Evolutionary conservation across 2,797 vertebrate genomes (phyloP).

Genomic region (Cirrhinus molitorella): DNA sequence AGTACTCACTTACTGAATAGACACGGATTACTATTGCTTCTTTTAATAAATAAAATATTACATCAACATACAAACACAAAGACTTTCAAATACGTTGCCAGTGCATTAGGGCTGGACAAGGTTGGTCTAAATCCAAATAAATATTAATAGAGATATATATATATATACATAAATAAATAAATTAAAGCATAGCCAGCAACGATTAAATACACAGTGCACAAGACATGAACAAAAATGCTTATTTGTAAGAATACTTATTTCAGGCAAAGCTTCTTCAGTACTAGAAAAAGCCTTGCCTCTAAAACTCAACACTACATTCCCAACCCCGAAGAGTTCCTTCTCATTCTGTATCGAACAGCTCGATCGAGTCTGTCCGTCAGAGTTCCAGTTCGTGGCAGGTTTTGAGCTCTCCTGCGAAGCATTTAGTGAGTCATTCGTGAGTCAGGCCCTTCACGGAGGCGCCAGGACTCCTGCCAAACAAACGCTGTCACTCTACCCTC

Average conservation of each 20-base stretch:
- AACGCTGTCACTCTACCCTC: conserved; percentile 61
- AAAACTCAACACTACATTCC: conserved; percentile 41
- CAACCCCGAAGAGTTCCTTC: conserved; percentile 23
- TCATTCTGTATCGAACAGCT: conserved; percentile 40
- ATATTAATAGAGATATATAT: conserved; percentile 70
- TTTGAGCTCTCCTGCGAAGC: conserved; percentile 37
- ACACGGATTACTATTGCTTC: conserved; percentile 15
- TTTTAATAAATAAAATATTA: conserved; percentile 65
- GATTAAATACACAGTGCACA: conserved; percentile 78
- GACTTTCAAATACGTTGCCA: conserved; percentile 60
- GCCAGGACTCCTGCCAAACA: not conserved
- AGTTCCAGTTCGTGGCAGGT: conserved; percentile 70
- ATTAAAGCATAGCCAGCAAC: conserved; percentile 81
- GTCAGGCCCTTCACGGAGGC: not conserved
- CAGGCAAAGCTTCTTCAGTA: conserved; percentile 29
- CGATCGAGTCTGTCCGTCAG: conserved; percentile 55
- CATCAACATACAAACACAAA: conserved; percentile 44
- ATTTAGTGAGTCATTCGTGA: conserved; percentile 3
- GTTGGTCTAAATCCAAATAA: conserved; percentile 82
- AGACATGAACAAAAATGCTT: conserved; percentile 70
- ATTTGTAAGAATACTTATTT: conserved; percentile 64
- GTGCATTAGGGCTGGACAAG: conserved; percentile 65
- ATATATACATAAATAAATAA: conserved; percentile 56
- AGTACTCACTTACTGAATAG: conserved; percentile 16
- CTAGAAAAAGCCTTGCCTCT: conserved; percentile 21